These are phyloP conservation scores for Pyrgus malvae DNA, from an alignment of 2,888 invertebrate genomes.

Conservation along the genomic window DNA sequence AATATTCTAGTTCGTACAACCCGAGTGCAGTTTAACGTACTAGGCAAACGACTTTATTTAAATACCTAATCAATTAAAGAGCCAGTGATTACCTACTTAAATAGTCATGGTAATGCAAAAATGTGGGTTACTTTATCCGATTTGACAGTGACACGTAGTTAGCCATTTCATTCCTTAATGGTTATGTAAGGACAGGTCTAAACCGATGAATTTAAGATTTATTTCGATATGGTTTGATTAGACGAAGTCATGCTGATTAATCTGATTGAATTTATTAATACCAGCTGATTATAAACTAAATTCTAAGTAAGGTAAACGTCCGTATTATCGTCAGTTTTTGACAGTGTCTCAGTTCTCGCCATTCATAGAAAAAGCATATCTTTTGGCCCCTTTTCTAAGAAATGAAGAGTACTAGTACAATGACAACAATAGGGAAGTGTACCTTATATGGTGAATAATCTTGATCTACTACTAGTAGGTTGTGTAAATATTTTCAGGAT, in stretches of 20 bases:
- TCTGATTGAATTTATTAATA: background rate
- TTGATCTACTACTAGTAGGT: too few relatives aligned
- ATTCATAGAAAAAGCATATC: too few relatives aligned
- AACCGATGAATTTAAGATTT: constrained; percentile 1
- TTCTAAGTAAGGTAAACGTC: too few relatives aligned
- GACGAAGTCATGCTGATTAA: background rate
- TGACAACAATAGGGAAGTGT: too few relatives aligned
- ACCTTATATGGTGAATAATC: too few relatives aligned
- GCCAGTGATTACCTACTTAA: constrained; percentile 6
- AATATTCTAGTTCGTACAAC: constrained; percentile 6
- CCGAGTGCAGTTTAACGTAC: too few relatives aligned
- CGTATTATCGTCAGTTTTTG: too few relatives aligned
- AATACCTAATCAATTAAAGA: constrained; percentile 38
- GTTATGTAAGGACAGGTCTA: constrained; percentile 2
- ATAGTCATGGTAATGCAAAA: constrained; percentile 13
- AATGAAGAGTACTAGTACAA: too few relatives aligned
- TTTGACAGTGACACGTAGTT: constrained; percentile 18
- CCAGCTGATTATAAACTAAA: background rate
- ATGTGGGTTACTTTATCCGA: constrained; percentile 18
- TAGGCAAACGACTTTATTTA: constrained; percentile 40
- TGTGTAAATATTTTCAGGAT: too few relatives aligned
- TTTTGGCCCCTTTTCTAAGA: too few relatives aligned
- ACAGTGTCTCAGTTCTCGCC: too few relatives aligned
- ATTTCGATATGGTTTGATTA: constrained; percentile 2
- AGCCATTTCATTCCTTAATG: constrained; percentile 10